These are phyloP conservation scores for Eristalis arbustorum DNA, from an alignment of 2,888 invertebrate species.

Conservation along the genomic window DNA sequence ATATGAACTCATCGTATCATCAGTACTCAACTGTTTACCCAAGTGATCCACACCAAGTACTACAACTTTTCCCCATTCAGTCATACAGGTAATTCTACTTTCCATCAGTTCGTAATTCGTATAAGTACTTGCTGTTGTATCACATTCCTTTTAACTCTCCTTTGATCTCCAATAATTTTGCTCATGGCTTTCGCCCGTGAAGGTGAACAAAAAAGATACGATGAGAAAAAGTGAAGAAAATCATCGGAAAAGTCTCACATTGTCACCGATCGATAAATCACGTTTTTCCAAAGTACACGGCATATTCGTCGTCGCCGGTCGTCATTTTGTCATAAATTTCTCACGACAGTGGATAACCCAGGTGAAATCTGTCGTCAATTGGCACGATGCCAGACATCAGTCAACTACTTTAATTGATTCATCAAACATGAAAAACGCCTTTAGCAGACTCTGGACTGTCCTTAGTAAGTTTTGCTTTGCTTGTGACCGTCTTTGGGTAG, in stretches of 20 bases:
- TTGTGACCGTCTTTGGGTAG: background rate
- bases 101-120: background rate
- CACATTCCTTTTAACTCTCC: background rate
- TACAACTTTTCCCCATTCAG: background rate
- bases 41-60: background rate
- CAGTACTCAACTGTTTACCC: background rate
- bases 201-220: background rate
- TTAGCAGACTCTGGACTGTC: constrained; percentile 5
- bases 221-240: background rate
- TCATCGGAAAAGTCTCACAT: background rate
- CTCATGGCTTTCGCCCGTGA: constrained; percentile 18
- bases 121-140: background rate
- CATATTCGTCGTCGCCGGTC: background rate
- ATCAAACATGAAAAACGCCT: constrained; percentile 39
- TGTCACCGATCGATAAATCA: constrained; percentile 50
- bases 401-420: constrained; percentile 44
- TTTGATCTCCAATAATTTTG: constrained; percentile 8
- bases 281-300: constrained; percentile 18
- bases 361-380: constrained; percentile 47
- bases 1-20: background rate
- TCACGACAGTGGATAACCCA: constrained; percentile 22
- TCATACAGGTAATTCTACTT: background rate
- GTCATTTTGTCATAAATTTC: constrained; percentile 23
- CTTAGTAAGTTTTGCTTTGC: constrained; percentile 21
- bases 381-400: constrained; percentile 21